Evolutionary conservation across 2,113 vertebrate species (phyloP).

Genomic region (Corydoras sp.): DNA sequence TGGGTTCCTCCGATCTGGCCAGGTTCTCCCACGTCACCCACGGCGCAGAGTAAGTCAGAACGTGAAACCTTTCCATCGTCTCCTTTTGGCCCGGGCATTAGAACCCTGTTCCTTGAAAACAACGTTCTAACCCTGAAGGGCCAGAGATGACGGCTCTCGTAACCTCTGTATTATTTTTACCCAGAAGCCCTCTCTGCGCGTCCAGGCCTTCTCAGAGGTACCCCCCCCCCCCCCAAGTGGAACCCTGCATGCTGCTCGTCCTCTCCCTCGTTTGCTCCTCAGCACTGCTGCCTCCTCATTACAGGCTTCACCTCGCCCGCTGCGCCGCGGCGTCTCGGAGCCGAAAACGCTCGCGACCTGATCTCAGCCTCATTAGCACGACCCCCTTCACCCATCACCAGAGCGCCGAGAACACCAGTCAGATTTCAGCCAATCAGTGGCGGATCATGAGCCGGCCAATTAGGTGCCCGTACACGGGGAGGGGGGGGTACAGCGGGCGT

Average conservation of each 20-base stretch:
- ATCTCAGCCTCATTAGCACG: conserved; percentile 40
- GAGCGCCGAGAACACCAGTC: conserved; percentile 13
- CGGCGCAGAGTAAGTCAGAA: neutral
- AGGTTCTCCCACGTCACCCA: too few relatives aligned
- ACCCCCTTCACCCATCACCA: conserved; percentile 24
- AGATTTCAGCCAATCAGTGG: conserved; percentile 26
- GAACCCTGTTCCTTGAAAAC: neutral
- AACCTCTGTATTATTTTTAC: conserved; percentile 11
- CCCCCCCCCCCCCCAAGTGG: neutral
- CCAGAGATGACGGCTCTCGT: neutral
- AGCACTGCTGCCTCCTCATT: conserved; percentile 22
- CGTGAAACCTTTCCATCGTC: too few relatives aligned
- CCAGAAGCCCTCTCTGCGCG: neutral
- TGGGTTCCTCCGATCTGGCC: too few relatives aligned
- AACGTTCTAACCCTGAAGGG: neutral
- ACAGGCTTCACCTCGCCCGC: conserved; percentile 30
- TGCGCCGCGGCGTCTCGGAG: conserved; percentile 24
- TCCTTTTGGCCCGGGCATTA: too few relatives aligned
- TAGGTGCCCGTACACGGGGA: conserved; percentile 8
- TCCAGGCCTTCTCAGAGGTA: conserved; percentile 4
- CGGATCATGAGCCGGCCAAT: conserved; percentile 29
- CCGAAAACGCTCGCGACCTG: conserved; percentile 25
- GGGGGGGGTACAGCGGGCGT: conserved; percentile 17
- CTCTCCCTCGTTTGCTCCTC: conserved; percentile 21
- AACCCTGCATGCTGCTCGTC: conserved; percentile 10